Conservation (phyloP, 2,113 vertebrate genomes). For the Chunga burmeisteri region DNA sequence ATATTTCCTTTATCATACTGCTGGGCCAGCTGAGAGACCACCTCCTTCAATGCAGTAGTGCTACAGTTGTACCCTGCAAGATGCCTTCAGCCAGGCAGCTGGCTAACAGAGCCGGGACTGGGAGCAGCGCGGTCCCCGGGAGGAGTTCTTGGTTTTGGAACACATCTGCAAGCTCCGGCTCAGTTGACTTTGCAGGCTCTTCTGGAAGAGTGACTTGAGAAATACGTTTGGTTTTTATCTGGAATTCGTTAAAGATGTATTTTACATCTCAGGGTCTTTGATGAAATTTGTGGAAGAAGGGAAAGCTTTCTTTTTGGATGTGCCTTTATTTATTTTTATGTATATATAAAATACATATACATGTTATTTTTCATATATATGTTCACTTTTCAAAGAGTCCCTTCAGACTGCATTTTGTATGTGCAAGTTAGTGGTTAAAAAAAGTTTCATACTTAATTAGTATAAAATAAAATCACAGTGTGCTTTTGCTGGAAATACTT, state of each 20-base stretch:
- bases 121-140: not conserved
- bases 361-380: not conserved
- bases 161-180: not conserved
- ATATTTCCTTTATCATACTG: not conserved
- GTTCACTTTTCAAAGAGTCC: not conserved
- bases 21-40: not conserved
- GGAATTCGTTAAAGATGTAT: not conserved
- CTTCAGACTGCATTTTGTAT: not conserved
- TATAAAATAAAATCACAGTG: not conserved
- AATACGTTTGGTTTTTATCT: not conserved
- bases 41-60: not conserved
- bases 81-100: not conserved
- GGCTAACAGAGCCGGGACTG: not conserved
- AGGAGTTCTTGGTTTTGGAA: not conserved
- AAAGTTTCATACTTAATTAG: not conserved
- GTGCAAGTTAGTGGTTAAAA: not conserved
- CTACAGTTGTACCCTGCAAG: not conserved
- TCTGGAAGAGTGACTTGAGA: constrained; percentile 17
- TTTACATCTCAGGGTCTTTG: not conserved
- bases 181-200: not conserved
- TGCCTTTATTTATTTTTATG: not conserved
- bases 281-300: not conserved
- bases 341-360: not conserved
- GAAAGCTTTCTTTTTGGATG: not conserved
- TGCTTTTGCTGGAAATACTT: not conserved